These are phyloP conservation scores for Caenorhabditis doughertyi DNA, from an alignment of 2,888 invertebrate genomes.

Conservation along the genomic window DNA sequence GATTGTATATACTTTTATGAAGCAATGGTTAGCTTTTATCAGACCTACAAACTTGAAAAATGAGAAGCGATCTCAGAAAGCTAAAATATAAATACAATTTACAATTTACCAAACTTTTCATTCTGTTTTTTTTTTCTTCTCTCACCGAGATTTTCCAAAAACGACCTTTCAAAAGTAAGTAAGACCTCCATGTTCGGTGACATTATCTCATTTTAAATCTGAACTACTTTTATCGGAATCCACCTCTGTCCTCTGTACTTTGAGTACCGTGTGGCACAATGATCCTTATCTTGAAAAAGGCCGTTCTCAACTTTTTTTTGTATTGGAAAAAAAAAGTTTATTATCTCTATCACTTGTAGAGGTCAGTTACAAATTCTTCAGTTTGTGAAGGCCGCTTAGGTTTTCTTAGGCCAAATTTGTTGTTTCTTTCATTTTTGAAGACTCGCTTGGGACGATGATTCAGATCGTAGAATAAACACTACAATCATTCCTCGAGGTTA, in stretches of 20 bases:
- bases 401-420: too few species aligned
- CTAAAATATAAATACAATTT: too few species aligned
- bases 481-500: too few species aligned
- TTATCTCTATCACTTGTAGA: conserved; percentile 5
- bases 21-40: too few species aligned
- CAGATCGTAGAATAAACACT: too few species aligned
- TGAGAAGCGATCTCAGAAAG: too few species aligned
- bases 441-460: too few species aligned
- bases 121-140: not conserved
- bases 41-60: too few species aligned
- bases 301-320: conserved; percentile 8
- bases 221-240: conserved; percentile 18
- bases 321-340: not conserved
- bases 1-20: too few species aligned
- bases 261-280: conserved; percentile 36
- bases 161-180: not conserved
- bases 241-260: conserved; percentile 24
- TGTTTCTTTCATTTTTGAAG: too few species aligned
- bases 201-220: conserved; percentile 26
- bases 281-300: conserved; percentile 12
- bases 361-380: conserved; percentile 9
- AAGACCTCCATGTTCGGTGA: not conserved
- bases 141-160: too few species aligned
- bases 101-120: too few species aligned
- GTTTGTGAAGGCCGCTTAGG: not conserved